Evolutionary conservation across 2,888 invertebrate genomes (phyloP).

Genomic region (Thysanoteuthis rhombus): DNA sequence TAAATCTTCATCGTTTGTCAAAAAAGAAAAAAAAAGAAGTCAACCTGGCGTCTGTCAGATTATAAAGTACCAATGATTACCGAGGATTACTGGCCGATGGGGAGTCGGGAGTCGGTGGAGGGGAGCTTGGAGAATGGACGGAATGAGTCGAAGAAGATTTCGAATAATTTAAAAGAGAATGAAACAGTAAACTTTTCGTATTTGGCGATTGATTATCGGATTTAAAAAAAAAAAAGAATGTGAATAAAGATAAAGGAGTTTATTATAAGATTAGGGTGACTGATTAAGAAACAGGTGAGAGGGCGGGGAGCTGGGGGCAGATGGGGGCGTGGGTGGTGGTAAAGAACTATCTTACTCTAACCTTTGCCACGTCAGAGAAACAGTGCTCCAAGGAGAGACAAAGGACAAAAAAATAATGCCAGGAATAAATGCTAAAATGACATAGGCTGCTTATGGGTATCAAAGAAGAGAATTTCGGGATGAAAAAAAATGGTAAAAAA

Average conservation of each 20-base stretch:
- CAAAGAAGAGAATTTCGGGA: not conserved
- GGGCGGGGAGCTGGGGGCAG: too few relatives aligned
- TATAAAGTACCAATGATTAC: not conserved
- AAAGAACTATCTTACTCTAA: not conserved
- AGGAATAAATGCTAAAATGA: not conserved
- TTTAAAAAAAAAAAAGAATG: not conserved
- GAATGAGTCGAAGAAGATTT: not conserved
- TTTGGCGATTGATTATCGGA: not conserved
- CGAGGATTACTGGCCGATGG: not conserved
- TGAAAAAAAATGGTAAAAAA: not conserved
- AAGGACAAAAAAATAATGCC: not conserved
- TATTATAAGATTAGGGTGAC: not conserved
- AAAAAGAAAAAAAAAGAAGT: not conserved
- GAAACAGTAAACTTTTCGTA: not conserved
- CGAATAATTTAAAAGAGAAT: not conserved
- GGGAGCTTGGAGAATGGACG: not conserved
- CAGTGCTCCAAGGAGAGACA: not conserved
- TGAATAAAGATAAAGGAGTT: not conserved
- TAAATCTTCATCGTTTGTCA: not conserved
- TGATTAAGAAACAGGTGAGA: not conserved
- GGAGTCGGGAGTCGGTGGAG: not conserved
- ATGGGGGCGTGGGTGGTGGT: not conserved
- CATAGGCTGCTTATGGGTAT: slow-evolving; percentile 12
- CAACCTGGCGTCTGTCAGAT: slow-evolving; percentile 12
- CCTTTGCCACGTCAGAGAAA: not conserved